Evolutionary conservation across 2,888 invertebrate species (phyloP).

Genomic region (Lamellibrachia satsuma): DNA sequence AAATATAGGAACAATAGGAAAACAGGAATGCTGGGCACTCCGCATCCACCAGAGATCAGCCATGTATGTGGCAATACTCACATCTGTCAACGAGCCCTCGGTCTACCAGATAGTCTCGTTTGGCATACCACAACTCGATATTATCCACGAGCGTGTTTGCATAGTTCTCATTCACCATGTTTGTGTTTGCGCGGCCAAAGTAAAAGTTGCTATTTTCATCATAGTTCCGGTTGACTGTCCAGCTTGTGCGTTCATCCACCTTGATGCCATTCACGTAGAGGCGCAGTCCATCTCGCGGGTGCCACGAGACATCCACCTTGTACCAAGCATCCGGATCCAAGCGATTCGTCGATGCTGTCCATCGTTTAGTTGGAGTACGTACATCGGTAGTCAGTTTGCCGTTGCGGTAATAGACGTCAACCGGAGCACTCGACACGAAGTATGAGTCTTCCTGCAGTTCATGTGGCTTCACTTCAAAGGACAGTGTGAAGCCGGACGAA

Average conservation of each 20-base stretch:
- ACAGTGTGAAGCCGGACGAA: conserved; percentile 56
- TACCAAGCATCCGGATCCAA: conserved; percentile 12
- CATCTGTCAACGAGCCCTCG: conserved; percentile 27
- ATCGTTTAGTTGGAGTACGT: conserved; percentile 51
- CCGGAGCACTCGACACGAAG: conserved; percentile 58
- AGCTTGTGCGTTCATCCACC: conserved; percentile 32
- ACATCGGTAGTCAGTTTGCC: conserved; percentile 53
- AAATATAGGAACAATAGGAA: too few species aligned
- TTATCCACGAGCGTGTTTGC: conserved; percentile 1
- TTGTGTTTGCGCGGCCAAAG: conserved; percentile 38
- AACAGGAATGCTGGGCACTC: not conserved
- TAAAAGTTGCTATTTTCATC: conserved; percentile 26
- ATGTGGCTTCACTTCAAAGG: conserved; percentile 52
- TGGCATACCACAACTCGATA: conserved; percentile 21
- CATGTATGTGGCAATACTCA: not conserved
- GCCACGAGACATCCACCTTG: conserved; percentile 57
- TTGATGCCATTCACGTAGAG: conserved; percentile 53
- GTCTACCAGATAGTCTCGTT: conserved; percentile 26
- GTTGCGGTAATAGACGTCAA: conserved; percentile 56
- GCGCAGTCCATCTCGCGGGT: conserved; percentile 50
- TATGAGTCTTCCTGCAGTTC: conserved; percentile 54
- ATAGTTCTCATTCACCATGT: conserved; percentile 14
- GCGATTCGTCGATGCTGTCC: conserved; percentile 39
- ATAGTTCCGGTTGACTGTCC: not conserved
- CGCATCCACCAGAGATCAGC: not conserved